phyloP scores from a whole-genome alignment of 1,140 invertebrate genomes.

The Atta colombica region DNA sequence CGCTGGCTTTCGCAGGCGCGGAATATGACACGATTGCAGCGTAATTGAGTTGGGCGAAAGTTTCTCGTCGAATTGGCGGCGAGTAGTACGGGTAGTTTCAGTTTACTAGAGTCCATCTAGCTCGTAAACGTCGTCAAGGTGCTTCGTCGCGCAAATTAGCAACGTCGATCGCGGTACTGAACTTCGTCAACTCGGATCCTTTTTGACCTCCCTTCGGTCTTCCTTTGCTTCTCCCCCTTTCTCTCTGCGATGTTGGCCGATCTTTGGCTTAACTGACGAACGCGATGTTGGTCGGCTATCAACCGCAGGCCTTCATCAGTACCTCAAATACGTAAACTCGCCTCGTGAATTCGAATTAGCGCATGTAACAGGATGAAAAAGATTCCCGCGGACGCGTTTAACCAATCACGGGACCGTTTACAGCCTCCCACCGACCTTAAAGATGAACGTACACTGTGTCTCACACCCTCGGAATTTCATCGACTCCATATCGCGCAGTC shows the following conservation, averaged over 20 bases:
- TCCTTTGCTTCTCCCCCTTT: not conserved
- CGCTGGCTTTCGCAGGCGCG: constrained; percentile 30
- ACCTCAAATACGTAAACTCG: constrained; percentile 44
- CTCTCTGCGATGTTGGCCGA: not conserved
- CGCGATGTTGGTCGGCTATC: constrained; percentile 56
- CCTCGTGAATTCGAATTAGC: constrained; percentile 63
- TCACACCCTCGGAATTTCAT: constrained; percentile 46
- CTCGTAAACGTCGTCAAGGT: not conserved
- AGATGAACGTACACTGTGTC: constrained; percentile 63
- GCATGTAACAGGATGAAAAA: constrained; percentile 53
- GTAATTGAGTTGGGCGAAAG: constrained; percentile 59
- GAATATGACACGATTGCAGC: constrained; percentile 13
- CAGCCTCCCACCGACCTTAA: constrained; percentile 67
- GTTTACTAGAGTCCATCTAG: constrained; percentile 8
- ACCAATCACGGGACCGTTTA: constrained; percentile 69
- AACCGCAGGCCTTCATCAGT: constrained; percentile 59
- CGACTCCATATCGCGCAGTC: constrained; percentile 24
- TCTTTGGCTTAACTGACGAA: constrained; percentile 29
- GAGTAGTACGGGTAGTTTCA: constrained; percentile 7
- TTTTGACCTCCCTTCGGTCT: too few relatives aligned
- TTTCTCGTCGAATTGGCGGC: constrained; percentile 39
- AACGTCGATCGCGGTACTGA: not conserved
- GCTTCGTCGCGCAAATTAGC: constrained; percentile 16
- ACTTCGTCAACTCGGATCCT: not conserved
- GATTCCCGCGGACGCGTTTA: constrained; percentile 52